Evolutionary conservation across 2,113 vertebrate genomes (phyloP), one percentile per base, ranked within the genome.

Genomic region (Eudyptes chrysolophus): DNA sequence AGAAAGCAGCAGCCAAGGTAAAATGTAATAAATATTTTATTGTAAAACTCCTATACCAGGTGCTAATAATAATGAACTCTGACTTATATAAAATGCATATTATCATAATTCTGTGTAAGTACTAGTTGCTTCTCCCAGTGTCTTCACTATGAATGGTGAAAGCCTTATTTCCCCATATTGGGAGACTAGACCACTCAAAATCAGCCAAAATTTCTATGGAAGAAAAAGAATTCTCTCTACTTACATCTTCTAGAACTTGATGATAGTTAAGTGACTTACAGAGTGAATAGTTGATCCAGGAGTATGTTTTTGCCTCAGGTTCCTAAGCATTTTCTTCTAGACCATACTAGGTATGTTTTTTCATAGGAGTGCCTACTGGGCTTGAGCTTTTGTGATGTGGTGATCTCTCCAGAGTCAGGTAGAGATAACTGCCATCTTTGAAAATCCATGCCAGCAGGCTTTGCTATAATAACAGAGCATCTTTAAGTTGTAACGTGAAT

Each of bases 1-100:
- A 98, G 97, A 99, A 99, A 97, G 99, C 99, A 34, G 99, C 99
- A 68, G 98, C 98, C 61, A 99, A 99, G 98, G 98, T 99, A 98
- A 98, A 79, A 69, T 71, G 21, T 34, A 68, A 40, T 58, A 54
- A 78, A 61, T 70, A 70, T 30, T 78, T 90, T 70, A 30, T 55
- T 61, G 13, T 40, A 80, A 10, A 58, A 71, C 25, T 79, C 46
- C 16, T 65, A 2, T 80, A 36, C 11, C 14, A 30, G 17, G 4
- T 87, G 34, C 32, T 78, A 88, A 49, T 83, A 58, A 44, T 64
- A 74, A 77, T 32, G 7, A 77, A 54, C 22, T 64, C n/a, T 78
- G 11, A 49, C 68, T 90, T 72, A 51, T 46, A 26, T 80, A 54
- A 93, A 90, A 83, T 54, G 3, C 12, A 8, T 58, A 6, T 57